Percentiles rank a stretch among this genome's conserved stretches.
These are phyloP conservation scores for Nasonia oneida DNA, from an alignment of 2,888 invertebrate genomes.

Conservation along the genomic window DNA sequence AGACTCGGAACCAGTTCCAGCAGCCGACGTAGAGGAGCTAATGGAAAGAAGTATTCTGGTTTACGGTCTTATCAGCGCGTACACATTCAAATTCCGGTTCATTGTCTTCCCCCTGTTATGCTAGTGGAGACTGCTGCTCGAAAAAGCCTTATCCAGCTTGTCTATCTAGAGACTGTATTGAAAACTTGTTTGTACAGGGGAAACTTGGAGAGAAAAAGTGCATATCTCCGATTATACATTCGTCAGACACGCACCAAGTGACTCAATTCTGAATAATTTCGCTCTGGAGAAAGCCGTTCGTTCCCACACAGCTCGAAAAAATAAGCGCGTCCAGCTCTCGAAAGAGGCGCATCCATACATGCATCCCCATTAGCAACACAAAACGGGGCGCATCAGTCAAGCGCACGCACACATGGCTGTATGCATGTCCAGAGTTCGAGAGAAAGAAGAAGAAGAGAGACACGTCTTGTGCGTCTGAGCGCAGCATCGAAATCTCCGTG, in stretches of 20 bases:
- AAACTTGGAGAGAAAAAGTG: no score
- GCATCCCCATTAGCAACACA: conserved; percentile 3
- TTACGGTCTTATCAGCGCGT: not conserved
- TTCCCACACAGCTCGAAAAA: not conserved
- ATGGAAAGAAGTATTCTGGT: not conserved
- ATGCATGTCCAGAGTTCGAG: not conserved
- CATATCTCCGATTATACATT: not conserved
- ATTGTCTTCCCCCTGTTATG: not conserved
- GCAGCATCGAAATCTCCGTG: conserved; percentile 41
- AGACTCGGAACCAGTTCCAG: not conserved
- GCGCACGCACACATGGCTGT: no score
- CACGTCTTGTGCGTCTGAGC: not conserved
- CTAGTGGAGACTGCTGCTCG: not conserved
- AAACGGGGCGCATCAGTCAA: not conserved
- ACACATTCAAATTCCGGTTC: not conserved
- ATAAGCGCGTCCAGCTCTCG: not conserved
- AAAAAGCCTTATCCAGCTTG: not conserved
- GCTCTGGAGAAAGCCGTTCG: not conserved
- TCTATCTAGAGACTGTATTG: not conserved
- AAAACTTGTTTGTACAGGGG: not conserved
- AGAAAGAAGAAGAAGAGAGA: not conserved
- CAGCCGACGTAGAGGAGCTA: not conserved
- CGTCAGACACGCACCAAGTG: not conserved
- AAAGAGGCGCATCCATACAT: not conserved
- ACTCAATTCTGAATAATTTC: not conserved